Base-by-base conservation (phyloP, 2,113 vertebrate genomes). In the Taxidea taxus region DNA sequence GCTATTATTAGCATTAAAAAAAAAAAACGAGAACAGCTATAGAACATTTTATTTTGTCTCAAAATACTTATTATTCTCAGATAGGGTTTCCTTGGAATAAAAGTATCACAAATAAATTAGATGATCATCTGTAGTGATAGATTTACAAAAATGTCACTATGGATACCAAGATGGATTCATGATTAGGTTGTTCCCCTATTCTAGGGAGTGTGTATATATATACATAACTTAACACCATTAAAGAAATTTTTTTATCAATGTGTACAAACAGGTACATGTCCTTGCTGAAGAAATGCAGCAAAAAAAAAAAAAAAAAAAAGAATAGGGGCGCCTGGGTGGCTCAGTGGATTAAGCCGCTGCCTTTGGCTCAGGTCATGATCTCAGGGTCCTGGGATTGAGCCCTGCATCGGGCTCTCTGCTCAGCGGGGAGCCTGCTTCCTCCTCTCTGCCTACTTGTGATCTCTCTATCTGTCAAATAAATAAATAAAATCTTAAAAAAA, bases 1-100 rank as follows among this genome's bases (percentile, higher is more conserved):
- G 25, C 58, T 92, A 94, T 18, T 44, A 51, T 66, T 13, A 62
- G 75, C 37, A 82, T 75, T 94, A 90, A 54, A 31, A 75, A 70
- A 86, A 74, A 88, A 66, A 2, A 70, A 47, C 51, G 51, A 97
- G 83, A 94, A 70, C 37, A 87, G 34, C 7, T 82, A 80, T 8
- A 92, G 27, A 90, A 51, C 23, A 93, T 91, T 95, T 91, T 66
- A 89, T 56, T 94, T 93, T 94, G 60, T 92, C 23, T 74, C n/a
- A 25, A 86, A 96, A 93, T 66, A 90, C 4, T 74, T 91, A 75
- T 20, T 92, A 72, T 80, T 7, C 34, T 96, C 16, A 87, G 14
- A 90, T 34, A 91, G 56, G 31, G 51, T n/a, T 62, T 49, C 42
- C 66, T 11, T 29, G 37, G 62, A 93, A 92, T 58, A 83, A 90